These are phyloP conservation scores for Malacoctenus gilli DNA, from an alignment of 2,797 vertebrate species.

Conservation along the genomic window DNA sequence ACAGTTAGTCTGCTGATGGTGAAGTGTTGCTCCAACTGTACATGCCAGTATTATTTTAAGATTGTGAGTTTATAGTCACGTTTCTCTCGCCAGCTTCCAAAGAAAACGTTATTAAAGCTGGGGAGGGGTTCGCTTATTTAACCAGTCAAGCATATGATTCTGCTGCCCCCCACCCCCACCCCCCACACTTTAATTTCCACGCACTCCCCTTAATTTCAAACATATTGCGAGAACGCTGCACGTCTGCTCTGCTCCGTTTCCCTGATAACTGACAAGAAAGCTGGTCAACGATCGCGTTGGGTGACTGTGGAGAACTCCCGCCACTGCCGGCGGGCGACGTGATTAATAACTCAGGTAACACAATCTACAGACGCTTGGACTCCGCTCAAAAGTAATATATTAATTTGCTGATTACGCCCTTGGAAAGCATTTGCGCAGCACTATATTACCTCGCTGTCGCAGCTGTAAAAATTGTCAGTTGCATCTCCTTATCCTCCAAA, in stretches of 20 bases:
- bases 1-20: background rate
- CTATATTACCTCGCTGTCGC: constrained; percentile 40
- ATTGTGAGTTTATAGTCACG: background rate
- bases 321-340: constrained; percentile 24
- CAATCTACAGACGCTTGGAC: constrained; percentile 44
- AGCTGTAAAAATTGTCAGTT: constrained; percentile 49
- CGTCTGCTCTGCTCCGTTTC: constrained; percentile 27
- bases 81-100: constrained; percentile 8
- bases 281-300: constrained; percentile 24
- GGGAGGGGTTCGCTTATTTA: constrained; percentile 6
- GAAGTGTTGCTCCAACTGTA: background rate
- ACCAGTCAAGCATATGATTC: background rate
- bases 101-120: constrained; percentile 19
- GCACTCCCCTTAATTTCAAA: constrained; percentile 37
- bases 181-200: constrained; percentile 3
- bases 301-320: constrained; percentile 8
- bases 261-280: constrained; percentile 22
- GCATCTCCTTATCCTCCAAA: constrained; percentile 52
- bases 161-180: too few species aligned
- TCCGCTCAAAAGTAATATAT: constrained; percentile 37
- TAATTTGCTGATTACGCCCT: constrained; percentile 44
- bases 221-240: constrained; percentile 9
- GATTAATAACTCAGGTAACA: constrained; percentile 40
- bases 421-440: constrained; percentile 25
- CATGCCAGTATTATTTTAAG: background rate